These are phyloP conservation scores for Listronotus bonariensis DNA, from an alignment of 1,140 invertebrate genomes.

Conservation along the genomic window DNA sequence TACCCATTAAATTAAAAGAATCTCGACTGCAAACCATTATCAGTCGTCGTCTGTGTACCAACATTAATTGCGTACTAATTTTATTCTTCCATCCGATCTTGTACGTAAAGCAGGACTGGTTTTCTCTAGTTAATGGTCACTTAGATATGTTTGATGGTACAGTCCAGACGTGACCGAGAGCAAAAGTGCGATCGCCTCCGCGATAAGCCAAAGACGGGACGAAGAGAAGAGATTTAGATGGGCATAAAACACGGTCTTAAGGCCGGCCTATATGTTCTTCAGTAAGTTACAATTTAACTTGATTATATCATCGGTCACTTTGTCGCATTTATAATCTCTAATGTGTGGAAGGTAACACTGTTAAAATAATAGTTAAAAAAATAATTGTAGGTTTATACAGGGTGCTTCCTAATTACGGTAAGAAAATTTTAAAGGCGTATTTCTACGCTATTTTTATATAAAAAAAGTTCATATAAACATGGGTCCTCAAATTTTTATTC, in stretches of 20 bases:
- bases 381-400: no score
- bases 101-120: slow-evolving; percentile 9
- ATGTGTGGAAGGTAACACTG: no score
- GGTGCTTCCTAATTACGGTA: no score
- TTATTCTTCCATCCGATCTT: slow-evolving; percentile 5
- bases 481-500: no score
- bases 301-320: slow-evolving; percentile 12
- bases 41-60: neutral
- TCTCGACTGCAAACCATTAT: neutral
- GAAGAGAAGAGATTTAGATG: slow-evolving; percentile 11
- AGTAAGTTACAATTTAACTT: slow-evolving; percentile 6
- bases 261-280: slow-evolving; percentile 5
- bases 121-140: slow-evolving; percentile 15
- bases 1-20: no score
- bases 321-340: slow-evolving; percentile 6
- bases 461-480: no score
- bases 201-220: slow-evolving; percentile 8
- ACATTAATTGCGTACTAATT: slow-evolving; percentile 17
- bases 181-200: slow-evolving; percentile 10
- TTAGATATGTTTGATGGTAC: slow-evolving; percentile 21
- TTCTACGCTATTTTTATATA: no score
- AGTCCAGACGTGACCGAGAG: slow-evolving; percentile 7
- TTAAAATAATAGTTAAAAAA: no score
- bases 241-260: slow-evolving; percentile 13
- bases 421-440: no score